Evolutionary conservation across 2,888 invertebrate genomes (phyloP), one percentile per base, ranked within the genome.

Genomic region (Agonopterix heracliana): DNA sequence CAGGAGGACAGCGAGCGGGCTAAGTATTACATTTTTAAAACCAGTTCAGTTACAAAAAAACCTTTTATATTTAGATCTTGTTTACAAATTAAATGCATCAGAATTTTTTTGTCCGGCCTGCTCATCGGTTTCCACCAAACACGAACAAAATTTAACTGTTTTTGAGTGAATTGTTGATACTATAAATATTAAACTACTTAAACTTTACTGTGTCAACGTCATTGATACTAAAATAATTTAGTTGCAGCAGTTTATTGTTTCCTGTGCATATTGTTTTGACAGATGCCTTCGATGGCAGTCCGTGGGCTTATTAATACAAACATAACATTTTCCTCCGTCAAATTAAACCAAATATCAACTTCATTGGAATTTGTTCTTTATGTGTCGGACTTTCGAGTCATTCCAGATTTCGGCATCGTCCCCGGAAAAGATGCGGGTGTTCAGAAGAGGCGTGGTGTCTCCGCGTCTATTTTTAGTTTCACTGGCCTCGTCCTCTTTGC

Each of bases 391-490:
- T 26, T 26, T 26, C 26, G 26, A 26, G 26, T 26, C 26, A 26
- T 26, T 26, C 26, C 26, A 7, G 26, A 26, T 26, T 26, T 26
- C 26, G 26, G 41, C 36, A 26, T n/a, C 17, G 12, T 26, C 11
- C 13, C 11, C 46, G 5, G 46, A n/a, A 40, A 5, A 38, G 38
- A n/a, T 38, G 40, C n/a, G 14, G 35, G 35, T 13, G 14, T 14
- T 12, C 36, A 17, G n/a, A 45, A 36, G 34, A 43, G 47, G 47
- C 75, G 72, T 68, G 66, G 70, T 77, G 76, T 77, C 68, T 73
- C 67, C 43, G 68, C 64, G 64, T 77, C 77, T 86, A 86, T 85
- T 84, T 86, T 80, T 81, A 81, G 77, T 75, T 86, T 84, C 83
- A 86, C 78, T 81, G 71, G 83, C 78, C 81, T 78, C 77, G 70